Evolutionary conservation across 2,888 invertebrate genomes (phyloP), one percentile per base, ranked within the genome.

Genomic region (Agrotis ipsilon): DNA sequence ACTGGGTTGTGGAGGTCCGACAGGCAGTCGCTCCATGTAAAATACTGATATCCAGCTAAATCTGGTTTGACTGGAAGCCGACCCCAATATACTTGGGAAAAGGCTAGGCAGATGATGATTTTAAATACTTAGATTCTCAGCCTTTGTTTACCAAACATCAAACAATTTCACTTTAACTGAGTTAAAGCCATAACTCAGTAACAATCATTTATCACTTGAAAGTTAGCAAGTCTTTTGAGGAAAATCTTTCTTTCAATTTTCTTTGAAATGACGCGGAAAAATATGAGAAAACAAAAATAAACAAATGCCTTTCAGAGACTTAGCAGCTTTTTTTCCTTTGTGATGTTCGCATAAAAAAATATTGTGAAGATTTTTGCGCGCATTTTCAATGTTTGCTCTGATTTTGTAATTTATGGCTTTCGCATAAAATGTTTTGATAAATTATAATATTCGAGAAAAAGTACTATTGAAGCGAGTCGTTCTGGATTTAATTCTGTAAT

Each of bases 121-220:
- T 39, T 11, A 0, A 21, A 3, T 67, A 21, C 18, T 49, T 19
- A 18, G n/a, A 32, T 49, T 21, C 19, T 18, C 5, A 57, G 1
- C 51, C 45, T 19, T 58, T 13, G 21, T 59, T 70, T 16, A 54
- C n/a, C n/a, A 45, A 48, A 45, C 19, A 71, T 45, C 9, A 55
- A 55, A 78, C n/a, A 59, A 54, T 1, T 32, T 59, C n/a, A 21
- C n/a, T 2, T 49, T n/a, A 21, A 59, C 11, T 19, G 9, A 27
- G n/a, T 51, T 32, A 27, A 6, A 16, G 9, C 27, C 32, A 60
- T 78, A 49, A 72, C 16, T 78, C 73, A 39, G 32, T 65, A 32
- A 24, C 48, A 19, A 64, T 75, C 43, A 65, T 75, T 72, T 61
- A 79, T 60, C 55, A 78, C 60, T 72, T 49, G 46, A 43, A 39